These are phyloP conservation scores for Botrylloides violaceus DNA, from an alignment of 23 tunicate species.

Conservation along the genomic window DNA sequence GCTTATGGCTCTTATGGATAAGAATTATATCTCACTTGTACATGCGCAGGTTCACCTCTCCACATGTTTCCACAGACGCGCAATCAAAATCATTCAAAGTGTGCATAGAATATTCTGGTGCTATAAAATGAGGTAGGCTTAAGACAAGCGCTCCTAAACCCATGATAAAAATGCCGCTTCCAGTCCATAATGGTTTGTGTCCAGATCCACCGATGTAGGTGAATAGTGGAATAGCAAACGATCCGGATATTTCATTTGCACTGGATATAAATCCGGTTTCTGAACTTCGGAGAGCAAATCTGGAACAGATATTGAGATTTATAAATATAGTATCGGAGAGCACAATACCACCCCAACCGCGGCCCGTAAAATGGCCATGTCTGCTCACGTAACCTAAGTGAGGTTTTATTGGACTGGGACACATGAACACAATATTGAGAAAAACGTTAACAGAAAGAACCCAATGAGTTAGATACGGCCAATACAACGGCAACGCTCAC, in stretches of 20 bases:
- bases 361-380: no score
- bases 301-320: conserved; percentile 11
- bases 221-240: conserved; percentile 36
- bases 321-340: no score
- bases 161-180: conserved; percentile 76
- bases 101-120: conserved; percentile 26
- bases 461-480: no score
- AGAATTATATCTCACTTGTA: neutral
- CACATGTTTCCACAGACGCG: neutral
- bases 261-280: conserved; percentile 82
- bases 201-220: conserved; percentile 74
- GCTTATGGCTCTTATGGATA: no score
- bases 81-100: neutral
- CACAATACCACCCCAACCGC: no score
- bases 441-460: no score
- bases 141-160: conserved; percentile 65
- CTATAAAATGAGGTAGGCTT: conserved; percentile 67
- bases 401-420: no score
- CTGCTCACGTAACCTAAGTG: no score
- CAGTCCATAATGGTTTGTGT: conserved; percentile 84
- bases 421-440: neutral
- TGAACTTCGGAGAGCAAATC: conserved; percentile 59
- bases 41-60: neutral
- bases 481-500: no score
- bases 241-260: conserved; percentile 51